Percentiles rank a stretch among this genome's conserved stretches.
Conservation (phyloP, 1,140 invertebrate species). For the Chrysomallon squamiferum region DNA sequence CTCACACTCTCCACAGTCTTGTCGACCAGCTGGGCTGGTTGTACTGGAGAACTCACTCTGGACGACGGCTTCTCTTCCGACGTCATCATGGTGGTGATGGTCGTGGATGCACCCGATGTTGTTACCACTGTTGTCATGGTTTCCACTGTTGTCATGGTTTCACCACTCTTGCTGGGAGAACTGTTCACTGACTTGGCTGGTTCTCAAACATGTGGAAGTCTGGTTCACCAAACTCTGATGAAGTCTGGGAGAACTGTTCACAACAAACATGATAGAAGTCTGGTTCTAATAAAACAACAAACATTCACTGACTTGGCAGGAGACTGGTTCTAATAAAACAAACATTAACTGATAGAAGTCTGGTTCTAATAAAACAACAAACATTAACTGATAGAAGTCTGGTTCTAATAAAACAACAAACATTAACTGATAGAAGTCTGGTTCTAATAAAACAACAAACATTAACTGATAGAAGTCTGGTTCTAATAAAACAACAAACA, state of each 20-base stretch:
- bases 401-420: too few species aligned
- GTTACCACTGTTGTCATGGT: conserved; percentile 4
- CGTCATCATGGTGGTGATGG: conserved; percentile 3
- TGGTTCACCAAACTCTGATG: conserved; percentile 8
- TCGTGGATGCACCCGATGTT: neutral
- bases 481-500: too few species aligned
- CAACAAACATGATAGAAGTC: neutral
- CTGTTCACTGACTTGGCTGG: conserved; percentile 24
- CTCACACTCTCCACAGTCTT: neutral
- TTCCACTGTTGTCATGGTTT: conserved; percentile 15
- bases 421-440: too few species aligned
- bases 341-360: too few species aligned
- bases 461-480: too few species aligned
- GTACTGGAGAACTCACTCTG: neutral
- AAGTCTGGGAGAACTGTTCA: conserved; percentile 4
- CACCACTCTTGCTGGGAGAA: conserved; percentile 30
- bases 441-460: too few species aligned
- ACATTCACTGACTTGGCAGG: too few species aligned
- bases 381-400: too few species aligned
- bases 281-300: too few species aligned
- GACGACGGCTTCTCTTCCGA: neutral
- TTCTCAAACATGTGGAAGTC: too few species aligned
- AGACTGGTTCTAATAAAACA: too few species aligned
- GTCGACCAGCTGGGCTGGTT: neutral
- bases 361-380: too few species aligned